phyloP scores from a whole-genome alignment of 1,140 invertebrate genomes.

The Harpegnathos saltator region DNA sequence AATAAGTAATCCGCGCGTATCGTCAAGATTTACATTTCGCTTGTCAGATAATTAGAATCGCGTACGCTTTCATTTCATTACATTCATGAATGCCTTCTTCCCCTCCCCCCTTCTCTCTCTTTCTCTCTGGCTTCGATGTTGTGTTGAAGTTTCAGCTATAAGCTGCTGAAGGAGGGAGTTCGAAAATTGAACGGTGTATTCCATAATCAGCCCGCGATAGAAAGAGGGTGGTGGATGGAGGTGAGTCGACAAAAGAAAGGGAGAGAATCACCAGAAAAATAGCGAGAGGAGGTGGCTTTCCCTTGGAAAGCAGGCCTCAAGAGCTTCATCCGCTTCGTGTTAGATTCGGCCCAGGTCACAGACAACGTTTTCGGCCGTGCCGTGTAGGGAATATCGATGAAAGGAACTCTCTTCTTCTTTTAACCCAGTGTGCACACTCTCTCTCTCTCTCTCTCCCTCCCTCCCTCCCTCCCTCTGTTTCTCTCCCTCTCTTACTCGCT shows the following conservation, averaged over 20 bases:
- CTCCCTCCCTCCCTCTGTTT: not conserved
- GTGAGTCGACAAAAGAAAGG: not conserved
- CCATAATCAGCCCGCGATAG: not conserved
- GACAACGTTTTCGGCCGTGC: conserved; percentile 68
- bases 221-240: not conserved
- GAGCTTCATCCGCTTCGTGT: not conserved
- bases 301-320: not conserved
- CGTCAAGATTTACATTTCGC: conserved; percentile 33
- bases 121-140: no score
- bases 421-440: conserved; percentile 40
- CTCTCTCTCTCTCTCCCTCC: not conserved
- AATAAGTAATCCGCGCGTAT: not conserved
- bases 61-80: conserved; percentile 1
- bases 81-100: not conserved
- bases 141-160: not conserved
- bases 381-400: conserved; percentile 77
- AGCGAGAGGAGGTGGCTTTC: not conserved
- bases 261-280: not conserved
- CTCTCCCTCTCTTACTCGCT: not conserved
- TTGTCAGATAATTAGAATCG: conserved; percentile 20
- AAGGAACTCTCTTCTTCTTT: conserved; percentile 61
- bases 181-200: not conserved
- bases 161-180: not conserved
- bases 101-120: no score
- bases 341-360: conserved; percentile 40